phyloP scores from a whole-genome alignment of 2,797 vertebrate genomes.

The Chloroceryle inda region DNA sequence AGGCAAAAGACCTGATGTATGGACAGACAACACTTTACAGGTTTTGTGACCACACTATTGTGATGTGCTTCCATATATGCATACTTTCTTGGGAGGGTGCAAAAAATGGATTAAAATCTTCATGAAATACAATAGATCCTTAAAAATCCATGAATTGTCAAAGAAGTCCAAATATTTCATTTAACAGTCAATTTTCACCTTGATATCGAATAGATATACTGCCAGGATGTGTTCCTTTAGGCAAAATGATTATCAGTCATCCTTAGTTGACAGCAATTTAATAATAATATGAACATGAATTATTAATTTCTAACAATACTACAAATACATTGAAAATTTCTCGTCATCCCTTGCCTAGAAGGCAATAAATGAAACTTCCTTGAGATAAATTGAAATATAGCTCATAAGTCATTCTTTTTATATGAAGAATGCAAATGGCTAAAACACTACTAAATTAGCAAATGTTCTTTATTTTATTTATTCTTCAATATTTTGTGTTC shows the following conservation, averaged over 20 bases:
- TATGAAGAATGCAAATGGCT: slow-evolving; percentile 5
- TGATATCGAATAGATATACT: slow-evolving; percentile 34
- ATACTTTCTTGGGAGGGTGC: not conserved
- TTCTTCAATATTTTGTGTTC: not conserved
- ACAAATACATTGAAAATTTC: slow-evolving; percentile 39
- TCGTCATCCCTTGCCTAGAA: slow-evolving; percentile 11
- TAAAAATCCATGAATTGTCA: not conserved
- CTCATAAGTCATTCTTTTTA: not conserved
- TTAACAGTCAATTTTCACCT: not conserved
- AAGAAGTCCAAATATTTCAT: slow-evolving; percentile 22
- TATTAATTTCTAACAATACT: slow-evolving; percentile 63
- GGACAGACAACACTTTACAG: not conserved
- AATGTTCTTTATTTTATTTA: not conserved
- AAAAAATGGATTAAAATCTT: not conserved
- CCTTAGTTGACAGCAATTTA: slow-evolving; percentile 44
- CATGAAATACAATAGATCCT: not conserved
- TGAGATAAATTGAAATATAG: not conserved
- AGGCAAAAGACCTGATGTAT: not conserved
- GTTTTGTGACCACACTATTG: not conserved
- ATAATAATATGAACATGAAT: slow-evolving; percentile 51
- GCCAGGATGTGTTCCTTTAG: not conserved
- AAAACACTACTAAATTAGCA: not conserved
- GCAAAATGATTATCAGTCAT: slow-evolving; percentile 44
- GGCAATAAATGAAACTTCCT: not conserved
- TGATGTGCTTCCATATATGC: not conserved